These are phyloP conservation scores for Heliocidaris erythrogramma DNA, from an alignment of 35 echinoderm and acorn worm species.

Conservation along the genomic window DNA sequence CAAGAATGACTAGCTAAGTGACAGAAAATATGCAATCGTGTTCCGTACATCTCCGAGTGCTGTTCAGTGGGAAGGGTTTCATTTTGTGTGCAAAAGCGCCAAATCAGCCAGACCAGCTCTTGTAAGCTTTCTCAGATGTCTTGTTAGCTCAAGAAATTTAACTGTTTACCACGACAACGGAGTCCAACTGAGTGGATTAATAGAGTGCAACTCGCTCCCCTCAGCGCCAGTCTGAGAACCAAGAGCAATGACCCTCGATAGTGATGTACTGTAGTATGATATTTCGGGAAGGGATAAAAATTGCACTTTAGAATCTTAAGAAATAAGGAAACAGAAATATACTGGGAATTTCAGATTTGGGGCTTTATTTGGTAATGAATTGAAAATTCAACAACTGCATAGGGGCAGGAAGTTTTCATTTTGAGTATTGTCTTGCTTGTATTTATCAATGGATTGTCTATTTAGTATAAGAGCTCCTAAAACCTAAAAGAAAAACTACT, in stretches of 20 bases:
- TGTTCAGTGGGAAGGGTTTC: neutral
- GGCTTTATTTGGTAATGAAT: no score
- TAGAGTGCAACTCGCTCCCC: neutral
- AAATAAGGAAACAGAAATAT: neutral
- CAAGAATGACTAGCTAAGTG: neutral
- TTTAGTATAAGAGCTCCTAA: no score
- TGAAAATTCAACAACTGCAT: no score
- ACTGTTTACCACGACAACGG: conserved; percentile 1
- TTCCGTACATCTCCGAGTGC: neutral
- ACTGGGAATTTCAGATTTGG: neutral
- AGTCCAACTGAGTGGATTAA: conserved; percentile 9
- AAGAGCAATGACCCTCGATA: neutral
- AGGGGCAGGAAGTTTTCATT: no score
- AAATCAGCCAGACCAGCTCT: neutral
- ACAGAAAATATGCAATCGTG: neutral
- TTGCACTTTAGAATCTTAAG: neutral
- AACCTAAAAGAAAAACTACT: no score
- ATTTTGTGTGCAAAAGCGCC: neutral
- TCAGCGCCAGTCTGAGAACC: neutral
- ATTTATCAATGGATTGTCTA: no score
- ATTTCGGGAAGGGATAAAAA: neutral
- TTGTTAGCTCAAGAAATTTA: conserved; percentile 13
- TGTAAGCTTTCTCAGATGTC: neutral
- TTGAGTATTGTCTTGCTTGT: no score
- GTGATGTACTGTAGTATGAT: neutral